Conservation (phyloP, 2,113 vertebrate species). For the Bubalus kerabau region DNA sequence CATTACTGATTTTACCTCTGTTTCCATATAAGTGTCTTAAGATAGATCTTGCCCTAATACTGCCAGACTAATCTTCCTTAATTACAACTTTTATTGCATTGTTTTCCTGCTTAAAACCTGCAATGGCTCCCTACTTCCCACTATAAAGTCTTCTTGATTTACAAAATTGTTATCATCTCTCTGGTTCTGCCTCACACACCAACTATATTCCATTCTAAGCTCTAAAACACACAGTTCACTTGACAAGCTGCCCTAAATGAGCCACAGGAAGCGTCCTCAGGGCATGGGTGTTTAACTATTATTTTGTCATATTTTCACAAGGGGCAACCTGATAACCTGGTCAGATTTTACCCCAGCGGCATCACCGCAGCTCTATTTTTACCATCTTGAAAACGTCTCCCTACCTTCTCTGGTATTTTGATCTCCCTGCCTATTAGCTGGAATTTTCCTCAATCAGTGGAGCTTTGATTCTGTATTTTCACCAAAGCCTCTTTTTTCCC, state of each 20-base stretch:
- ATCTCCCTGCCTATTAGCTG: neutral
- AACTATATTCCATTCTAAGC: neutral
- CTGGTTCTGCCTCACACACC: neutral
- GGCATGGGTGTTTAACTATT: neutral
- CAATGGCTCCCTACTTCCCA: constrained; percentile 40
- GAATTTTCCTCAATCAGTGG: neutral
- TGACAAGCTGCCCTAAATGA: neutral
- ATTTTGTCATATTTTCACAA: neutral
- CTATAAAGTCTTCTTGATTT: constrained; percentile 50
- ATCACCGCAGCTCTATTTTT: neutral
- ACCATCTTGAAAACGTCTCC: neutral
- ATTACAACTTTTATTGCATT: constrained; percentile 49
- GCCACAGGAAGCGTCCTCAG: neutral
- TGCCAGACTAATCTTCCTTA: constrained; percentile 52
- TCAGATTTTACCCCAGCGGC: neutral
- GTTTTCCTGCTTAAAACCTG: constrained; percentile 39
- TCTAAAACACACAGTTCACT: neutral
- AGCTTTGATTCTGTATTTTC: neutral
- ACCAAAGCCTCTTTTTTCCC: neutral
- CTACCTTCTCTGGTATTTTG: neutral
- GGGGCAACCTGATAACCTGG: neutral
- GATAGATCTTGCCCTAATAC: constrained; percentile 40
- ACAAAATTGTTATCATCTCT: constrained; percentile 13
- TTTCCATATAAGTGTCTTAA: constrained; percentile 28
- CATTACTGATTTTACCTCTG: constrained; percentile 28